Evolutionary conservation across 2,888 invertebrate species (phyloP), one percentile per base, ranked within the genome.

Genomic region (Tetranychus truncatus): DNA sequence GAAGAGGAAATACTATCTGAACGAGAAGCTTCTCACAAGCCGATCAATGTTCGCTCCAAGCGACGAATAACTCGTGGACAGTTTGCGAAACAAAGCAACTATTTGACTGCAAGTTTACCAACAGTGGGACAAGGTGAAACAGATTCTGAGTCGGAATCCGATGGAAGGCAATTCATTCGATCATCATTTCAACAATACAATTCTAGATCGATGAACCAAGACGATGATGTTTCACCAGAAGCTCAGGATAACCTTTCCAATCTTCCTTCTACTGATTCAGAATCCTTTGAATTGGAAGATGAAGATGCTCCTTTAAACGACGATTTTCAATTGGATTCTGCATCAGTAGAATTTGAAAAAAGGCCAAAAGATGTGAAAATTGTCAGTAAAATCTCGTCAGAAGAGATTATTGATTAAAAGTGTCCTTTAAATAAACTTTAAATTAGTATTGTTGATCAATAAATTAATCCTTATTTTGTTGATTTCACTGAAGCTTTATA

Each of bases 381-480:
- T 21, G 77, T 76, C 44, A n/a, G 76, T 21, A 46, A 75, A 55
- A 9, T 77, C 9, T 77, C 77, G n/a, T 74, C 73, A 65, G 77
- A 76, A 6, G 77, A 76, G 11, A 55, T 5, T 4, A 72, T 5
- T 45, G 45, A 72, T n/a, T 18, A 8, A 71, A 6, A 8, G 18
- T 71, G 24, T 66, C 66, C 20, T 66, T 6, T 11, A 1, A 24
- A 34, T 34, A 34, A 34, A 34, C 34, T 34, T 4, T 34, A 34
- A 34, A 34, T 34, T 34, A 34, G 34, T 5, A 34, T 34, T 34
- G 34, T 34, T 34, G 34, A 5, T 34, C 24, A 24, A 24, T 34
- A 34, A 34, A 34, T 34, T 34, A 34, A 34, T 34, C 34, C 34
- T 5, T 34, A 34, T 34, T 34, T 34, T 34, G 34, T 34, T 34